Evolutionary conservation across 1,140 invertebrate species (phyloP), one percentile per base, ranked within the genome.

Genomic region (Aradophagus sp.): DNA sequence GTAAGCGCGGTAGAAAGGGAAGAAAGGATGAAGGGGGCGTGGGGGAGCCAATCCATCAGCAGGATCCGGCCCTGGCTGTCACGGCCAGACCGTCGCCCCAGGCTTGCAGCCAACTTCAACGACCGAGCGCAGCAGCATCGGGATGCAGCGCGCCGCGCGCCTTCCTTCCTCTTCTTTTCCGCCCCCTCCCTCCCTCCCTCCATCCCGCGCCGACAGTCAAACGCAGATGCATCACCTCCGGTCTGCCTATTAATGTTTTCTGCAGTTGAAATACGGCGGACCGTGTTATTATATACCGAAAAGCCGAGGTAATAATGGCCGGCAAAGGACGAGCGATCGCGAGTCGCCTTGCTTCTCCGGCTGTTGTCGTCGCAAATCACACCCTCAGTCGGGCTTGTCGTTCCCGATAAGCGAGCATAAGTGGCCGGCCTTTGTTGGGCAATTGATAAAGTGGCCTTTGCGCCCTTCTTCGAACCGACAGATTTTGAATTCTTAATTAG

Each of bases 31-130:
- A 72, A 50, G 58, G 66, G 77, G 78, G 77, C 72, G 77, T 79
- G 75, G 66, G 77, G 76, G 75, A 78, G 73, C 68, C 78, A 77
- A 82, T 82, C 79, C 76, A 82, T 82, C 79, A 78, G 78, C 75
- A 74, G 72, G 80, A 77, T 77, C 71, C 76, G 78, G 65, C 74
- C 66, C 65, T 70, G 67, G 48, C 80, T 82, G 82, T 78, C 79
- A 82, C 59, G 17, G 73, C 35, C 82, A 83, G 79, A 76, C 71
- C 52, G 65, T 67, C 50, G 65, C 74, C 74, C 70, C 56, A 53
- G 66, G 70, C 72, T 34, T 69, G 63, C 58, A 55, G 66, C 73
- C 73, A 78, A 76, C 69, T 76, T 81, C 61, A 69, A 41, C 68
- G 50, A 56, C 53, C 31, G 58, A 34, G 42, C 53, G 34, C 8